These are phyloP conservation scores for Glaucopsyche alexis DNA, from an alignment of 2,888 invertebrate genomes.

Conservation along the genomic window DNA sequence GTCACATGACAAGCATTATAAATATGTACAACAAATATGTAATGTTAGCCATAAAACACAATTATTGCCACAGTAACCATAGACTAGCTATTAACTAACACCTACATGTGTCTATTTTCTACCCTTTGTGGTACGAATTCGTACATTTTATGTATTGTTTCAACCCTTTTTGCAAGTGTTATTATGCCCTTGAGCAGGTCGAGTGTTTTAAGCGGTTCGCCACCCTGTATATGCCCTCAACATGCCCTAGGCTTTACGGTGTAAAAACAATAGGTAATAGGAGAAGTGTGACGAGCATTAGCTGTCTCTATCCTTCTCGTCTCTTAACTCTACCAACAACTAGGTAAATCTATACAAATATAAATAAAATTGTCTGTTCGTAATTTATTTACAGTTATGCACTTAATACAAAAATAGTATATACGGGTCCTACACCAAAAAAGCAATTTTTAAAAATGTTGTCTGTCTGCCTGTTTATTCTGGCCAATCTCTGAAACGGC, in stretches of 20 bases:
- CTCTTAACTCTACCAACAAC: background rate
- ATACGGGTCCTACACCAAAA: no score
- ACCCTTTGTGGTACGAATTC: background rate
- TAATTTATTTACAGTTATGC: no score
- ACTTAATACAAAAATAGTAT: no score
- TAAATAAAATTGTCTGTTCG: no score
- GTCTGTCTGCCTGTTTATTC: no score
- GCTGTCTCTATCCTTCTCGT: background rate
- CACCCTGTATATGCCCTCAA: conserved; percentile 12
- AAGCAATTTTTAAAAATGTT: no score
- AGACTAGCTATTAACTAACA: background rate
- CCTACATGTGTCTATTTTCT: background rate
- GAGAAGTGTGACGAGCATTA: background rate
- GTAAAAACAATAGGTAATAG: background rate
- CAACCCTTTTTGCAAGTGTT: background rate
- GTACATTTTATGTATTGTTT: conserved; percentile 1
- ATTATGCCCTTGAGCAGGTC: conserved; percentile 2
- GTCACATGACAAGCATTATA: background rate
- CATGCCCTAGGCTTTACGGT: conserved; percentile 5
- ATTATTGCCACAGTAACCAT: no score
- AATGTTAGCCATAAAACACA: no score
- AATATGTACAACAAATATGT: no score
- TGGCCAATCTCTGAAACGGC: no score
- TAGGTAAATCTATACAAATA: no score
- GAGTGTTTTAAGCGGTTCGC: background rate